phyloP scores from a whole-genome alignment of 2,113 vertebrate genomes.

The Narcine bancroftii region DNA sequence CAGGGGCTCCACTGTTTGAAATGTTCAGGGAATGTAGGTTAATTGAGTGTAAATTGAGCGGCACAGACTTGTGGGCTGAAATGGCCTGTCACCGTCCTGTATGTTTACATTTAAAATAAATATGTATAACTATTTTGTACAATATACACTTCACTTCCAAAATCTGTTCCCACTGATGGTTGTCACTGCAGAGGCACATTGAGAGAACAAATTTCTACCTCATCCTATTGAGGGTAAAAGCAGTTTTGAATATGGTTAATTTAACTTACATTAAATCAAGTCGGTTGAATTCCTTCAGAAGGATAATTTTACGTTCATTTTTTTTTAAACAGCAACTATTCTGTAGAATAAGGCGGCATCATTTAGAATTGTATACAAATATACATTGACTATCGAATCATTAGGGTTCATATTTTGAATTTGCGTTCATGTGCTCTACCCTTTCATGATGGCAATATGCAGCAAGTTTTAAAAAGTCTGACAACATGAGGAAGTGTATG shows the following conservation, averaged over 20 bases:
- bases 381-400: too few relatives aligned
- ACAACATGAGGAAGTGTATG: background rate
- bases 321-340: background rate
- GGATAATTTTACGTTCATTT: conserved; percentile 1
- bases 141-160: too few relatives aligned
- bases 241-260: background rate
- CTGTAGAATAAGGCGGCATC: background rate
- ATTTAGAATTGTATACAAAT: background rate
- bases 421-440: background rate
- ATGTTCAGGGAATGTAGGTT: too few relatives aligned
- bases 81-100: too few relatives aligned
- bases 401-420: too few relatives aligned
- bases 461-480: background rate
- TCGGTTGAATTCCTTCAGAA: background rate
- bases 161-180: too few relatives aligned
- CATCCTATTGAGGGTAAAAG: background rate
- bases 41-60: too few relatives aligned
- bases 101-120: too few relatives aligned
- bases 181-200: too few relatives aligned
- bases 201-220: background rate
- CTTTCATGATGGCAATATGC: background rate
- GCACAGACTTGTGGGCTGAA: too few relatives aligned
- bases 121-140: too few relatives aligned
- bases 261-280: background rate
- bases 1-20: too few relatives aligned